Evolutionary conservation across 2,797 vertebrate species (phyloP).

Genomic region (Intellagama lesueurii): DNA sequence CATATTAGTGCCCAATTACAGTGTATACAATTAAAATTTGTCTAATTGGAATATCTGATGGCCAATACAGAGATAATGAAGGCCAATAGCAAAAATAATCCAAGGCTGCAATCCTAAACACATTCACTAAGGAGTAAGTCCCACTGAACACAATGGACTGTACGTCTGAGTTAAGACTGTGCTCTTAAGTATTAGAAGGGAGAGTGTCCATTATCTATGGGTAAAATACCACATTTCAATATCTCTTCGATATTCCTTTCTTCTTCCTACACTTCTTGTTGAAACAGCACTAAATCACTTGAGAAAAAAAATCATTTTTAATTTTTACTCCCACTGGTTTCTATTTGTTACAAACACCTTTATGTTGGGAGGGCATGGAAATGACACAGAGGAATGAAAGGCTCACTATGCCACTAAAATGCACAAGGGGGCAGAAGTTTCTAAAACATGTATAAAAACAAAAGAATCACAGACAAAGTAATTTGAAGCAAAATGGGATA

Average conservation of each 20-base stretch:
- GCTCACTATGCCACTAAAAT: slow-evolving; percentile 71
- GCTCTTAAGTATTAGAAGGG: not conserved
- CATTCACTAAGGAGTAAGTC: not conserved
- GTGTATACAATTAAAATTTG: not conserved
- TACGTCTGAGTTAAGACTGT: slow-evolving; percentile 2
- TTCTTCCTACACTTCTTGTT: not conserved
- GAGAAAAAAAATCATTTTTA: slow-evolving; percentile 36
- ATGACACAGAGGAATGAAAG: slow-evolving; percentile 73
- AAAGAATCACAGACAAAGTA: slow-evolving; percentile 86
- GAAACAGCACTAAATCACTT: slow-evolving; percentile 18
- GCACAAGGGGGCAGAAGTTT: slow-evolving; percentile 72
- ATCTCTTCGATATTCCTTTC: slow-evolving; percentile 8
- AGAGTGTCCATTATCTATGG: not conserved
- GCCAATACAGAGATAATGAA: not conserved
- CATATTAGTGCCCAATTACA: not conserved
- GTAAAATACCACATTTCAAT: not conserved
- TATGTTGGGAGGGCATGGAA: slow-evolving; percentile 61
- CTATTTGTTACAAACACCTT: slow-evolving; percentile 73
- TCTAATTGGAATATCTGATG: not conserved
- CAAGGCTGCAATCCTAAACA: not conserved
- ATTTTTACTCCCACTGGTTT: slow-evolving; percentile 13
- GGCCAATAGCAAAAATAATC: not conserved
- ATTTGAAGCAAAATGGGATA: slow-evolving; percentile 63
- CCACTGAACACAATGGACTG: not conserved
- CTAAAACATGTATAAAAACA: slow-evolving; percentile 78